phyloP scores from a whole-genome alignment of 2,797 vertebrate species.

The Neoniphon sammara region DNA sequence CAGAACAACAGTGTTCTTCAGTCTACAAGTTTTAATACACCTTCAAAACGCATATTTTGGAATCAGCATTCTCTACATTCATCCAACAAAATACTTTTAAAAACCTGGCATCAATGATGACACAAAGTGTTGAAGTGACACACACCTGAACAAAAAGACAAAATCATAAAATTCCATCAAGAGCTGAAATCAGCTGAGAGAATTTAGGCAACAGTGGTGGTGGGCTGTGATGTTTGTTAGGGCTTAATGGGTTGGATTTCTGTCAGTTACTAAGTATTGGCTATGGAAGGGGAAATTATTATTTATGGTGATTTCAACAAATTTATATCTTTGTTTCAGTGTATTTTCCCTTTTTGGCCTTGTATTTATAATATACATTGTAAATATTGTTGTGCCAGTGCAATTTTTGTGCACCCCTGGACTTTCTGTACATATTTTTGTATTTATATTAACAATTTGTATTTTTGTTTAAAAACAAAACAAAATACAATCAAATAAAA shows the following conservation, averaged over 20 bases:
- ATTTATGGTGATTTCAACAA: too few relatives aligned
- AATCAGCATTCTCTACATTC: constrained; percentile 43
- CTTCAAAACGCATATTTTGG: constrained; percentile 46
- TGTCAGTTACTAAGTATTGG: too few relatives aligned
- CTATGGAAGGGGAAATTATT: too few relatives aligned
- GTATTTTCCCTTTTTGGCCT: too few relatives aligned
- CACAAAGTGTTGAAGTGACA: constrained; percentile 25
- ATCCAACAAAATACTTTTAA: constrained; percentile 18
- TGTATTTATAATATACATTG: too few relatives aligned
- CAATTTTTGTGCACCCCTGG: constrained; percentile 16
- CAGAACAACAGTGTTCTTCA: constrained; percentile 5
- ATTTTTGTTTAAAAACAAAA: too few relatives aligned
- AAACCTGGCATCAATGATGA: background rate
- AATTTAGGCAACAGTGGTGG: constrained; percentile 24
- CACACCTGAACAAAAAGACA: constrained; percentile 20
- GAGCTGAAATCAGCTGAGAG: background rate
- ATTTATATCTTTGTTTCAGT: too few relatives aligned
- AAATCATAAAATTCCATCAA: constrained; percentile 1
- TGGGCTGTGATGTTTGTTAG: background rate
- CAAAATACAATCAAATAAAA: background rate
- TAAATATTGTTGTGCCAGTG: background rate
- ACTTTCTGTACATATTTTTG: background rate
- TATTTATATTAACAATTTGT: too few relatives aligned
- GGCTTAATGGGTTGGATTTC: background rate
- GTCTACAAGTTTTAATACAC: constrained; percentile 59